Evolutionary conservation across 2,113 vertebrate species (phyloP), one percentile per base, ranked within the genome.

Genomic region (Bos indicus): DNA sequence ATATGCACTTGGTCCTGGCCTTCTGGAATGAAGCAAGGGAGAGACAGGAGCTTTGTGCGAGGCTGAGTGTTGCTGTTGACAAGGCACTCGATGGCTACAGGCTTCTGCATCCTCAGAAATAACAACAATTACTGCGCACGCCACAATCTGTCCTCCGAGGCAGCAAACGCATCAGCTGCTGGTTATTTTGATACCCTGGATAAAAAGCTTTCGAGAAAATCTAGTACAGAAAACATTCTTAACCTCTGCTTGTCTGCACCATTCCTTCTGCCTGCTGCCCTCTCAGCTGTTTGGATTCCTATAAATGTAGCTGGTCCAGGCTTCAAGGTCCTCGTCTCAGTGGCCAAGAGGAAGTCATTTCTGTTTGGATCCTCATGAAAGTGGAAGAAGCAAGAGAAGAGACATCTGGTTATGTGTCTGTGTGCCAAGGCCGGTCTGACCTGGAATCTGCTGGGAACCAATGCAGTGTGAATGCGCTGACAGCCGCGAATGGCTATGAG

Each of bases 121-220:
- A 97, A 90, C 11, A 81, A 64, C 93, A 95, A 74, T 96, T 94
- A 96, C 83, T 87, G 5, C 36, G 59, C 71, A 46, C 74, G 3
- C 85, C 91, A 95, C 91, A 96, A 80, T 96, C 96, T 91, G 82
- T 95, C 97, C 96, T 93, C 94, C 91, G 6, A 97, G 96, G 96
- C 97, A 98, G 98, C 97, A 95, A 97, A 98, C 74, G 78, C 81
- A 94, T 98, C 97, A 97, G 92, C 98, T 98, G 98, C 94, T 94
- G 93, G 97, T 94, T 98, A 98, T 96, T 98, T 97, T 96, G 98
- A 97, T 96, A 95, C 86, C 74, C 87, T 95, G 95, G 95, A 94
- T 95, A 95, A 97, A 97, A 98, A 94, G 96, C 97, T 98, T 97
- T 98, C 88, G 90, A 98, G 98, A 97, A 97, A 98, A 98, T 97